These are phyloP conservation scores for Lasioglossum pauxillum DNA, from an alignment of 2,888 invertebrate genomes.

Conservation along the genomic window DNA sequence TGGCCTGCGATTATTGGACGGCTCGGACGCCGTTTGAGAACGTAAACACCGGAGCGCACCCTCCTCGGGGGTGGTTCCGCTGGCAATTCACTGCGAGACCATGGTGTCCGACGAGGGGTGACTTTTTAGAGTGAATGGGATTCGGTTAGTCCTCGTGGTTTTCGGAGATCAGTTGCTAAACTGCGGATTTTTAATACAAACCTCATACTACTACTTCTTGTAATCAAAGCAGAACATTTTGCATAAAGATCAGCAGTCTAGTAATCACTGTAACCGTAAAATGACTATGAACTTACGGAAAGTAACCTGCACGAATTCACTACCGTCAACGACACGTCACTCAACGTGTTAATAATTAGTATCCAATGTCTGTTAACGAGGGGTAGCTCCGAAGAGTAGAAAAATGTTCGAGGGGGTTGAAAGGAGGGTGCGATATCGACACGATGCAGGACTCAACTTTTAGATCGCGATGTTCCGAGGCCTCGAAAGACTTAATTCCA, in stretches of 20 bases:
- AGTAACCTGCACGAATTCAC: background rate
- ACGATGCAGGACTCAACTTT: slow-evolving; percentile 4
- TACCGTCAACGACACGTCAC: background rate
- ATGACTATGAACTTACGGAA: no score
- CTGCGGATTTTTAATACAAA: no score
- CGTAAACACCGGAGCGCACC: slow-evolving; percentile 2
- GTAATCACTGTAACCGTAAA: no score
- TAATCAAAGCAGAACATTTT: no score
- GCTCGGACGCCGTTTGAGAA: slow-evolving; percentile 7
- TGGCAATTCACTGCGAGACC: background rate
- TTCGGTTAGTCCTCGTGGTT: background rate
- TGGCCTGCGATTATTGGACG: background rate
- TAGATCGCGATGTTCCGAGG: slow-evolving; percentile 3
- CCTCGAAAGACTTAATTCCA: slow-evolving; percentile 34
- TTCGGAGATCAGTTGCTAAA: no score
- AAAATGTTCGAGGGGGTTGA: background rate
- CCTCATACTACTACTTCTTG: no score
- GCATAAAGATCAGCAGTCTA: no score
- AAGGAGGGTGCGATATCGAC: slow-evolving; percentile 4
- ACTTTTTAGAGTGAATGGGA: background rate
- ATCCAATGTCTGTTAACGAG: background rate
- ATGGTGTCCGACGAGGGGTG: background rate
- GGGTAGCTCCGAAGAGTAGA: background rate
- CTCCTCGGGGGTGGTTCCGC: background rate
- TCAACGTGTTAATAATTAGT: background rate